phyloP scores from a whole-genome alignment of 2,888 invertebrate species.

The Nebria salina region DNA sequence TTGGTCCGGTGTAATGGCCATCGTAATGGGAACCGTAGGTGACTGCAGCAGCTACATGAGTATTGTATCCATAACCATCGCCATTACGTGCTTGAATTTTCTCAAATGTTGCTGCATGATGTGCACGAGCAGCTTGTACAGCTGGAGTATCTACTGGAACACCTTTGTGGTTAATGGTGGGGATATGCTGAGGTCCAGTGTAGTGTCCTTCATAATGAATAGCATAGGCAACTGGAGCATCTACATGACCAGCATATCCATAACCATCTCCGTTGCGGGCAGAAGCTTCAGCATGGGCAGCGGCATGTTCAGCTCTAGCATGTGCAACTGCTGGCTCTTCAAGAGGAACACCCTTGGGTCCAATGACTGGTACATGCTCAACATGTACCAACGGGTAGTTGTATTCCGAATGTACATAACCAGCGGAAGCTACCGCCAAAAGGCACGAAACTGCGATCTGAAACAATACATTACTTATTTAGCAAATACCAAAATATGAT shows the following conservation, averaged over 20 bases:
- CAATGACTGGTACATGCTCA: conserved; percentile 53
- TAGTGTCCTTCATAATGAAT: conserved; percentile 50
- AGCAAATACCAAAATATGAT: no score
- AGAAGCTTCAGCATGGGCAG: conserved; percentile 62
- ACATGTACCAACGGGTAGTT: conserved; percentile 65
- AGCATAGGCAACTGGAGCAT: conserved; percentile 53
- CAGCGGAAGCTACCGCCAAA: conserved; percentile 66
- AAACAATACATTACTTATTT: neutral
- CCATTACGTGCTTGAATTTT: conserved; percentile 51
- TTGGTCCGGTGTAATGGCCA: conserved; percentile 51
- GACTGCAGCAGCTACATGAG: conserved; percentile 3
- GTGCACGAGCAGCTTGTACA: conserved; percentile 65
- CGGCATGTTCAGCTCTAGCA: conserved; percentile 55
- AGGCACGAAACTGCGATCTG: conserved; percentile 60
- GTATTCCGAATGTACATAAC: conserved; percentile 58
- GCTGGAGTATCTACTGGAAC: conserved; percentile 65
- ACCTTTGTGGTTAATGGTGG: conserved; percentile 48
- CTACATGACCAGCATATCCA: conserved; percentile 41
- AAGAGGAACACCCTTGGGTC: conserved; percentile 67
- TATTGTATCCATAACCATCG: conserved; percentile 42
- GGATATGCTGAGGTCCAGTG: conserved; percentile 50
- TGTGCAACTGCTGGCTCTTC: conserved; percentile 62
- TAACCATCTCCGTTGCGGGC: conserved; percentile 60
- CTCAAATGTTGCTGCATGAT: conserved; percentile 64
- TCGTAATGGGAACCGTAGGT: conserved; percentile 55